Evolutionary conservation across 2,888 invertebrate genomes (phyloP), one percentile per base, ranked within the genome.

Genomic region (Euzetes globulus): DNA sequence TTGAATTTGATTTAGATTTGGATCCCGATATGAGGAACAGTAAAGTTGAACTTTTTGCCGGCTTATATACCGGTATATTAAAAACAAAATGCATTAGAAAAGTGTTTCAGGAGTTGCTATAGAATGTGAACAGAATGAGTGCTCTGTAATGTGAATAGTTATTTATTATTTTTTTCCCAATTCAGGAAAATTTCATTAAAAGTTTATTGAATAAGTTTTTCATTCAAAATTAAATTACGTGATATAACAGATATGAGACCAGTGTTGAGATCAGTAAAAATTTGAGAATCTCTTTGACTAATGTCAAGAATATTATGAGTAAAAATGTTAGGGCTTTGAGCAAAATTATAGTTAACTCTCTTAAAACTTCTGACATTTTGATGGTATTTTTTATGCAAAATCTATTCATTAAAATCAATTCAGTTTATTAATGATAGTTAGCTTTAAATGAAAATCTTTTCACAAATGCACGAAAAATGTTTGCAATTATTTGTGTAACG

Each of bases 161-260:
- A 60, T 74, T 15, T 71, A 71, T 74, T 17, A 71, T 45, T 15
- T 71, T 9, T 74, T 74, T 71, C n/a, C 50, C 71, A 33, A 41
- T 74, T 22, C 41, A 58, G 15, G 47, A 72, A 22, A 63, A 45
- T 33, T 37, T 37, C 25, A 55, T 71, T 52, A 11, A 52, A 41
- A 41, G 11, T 41, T 41, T 41, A 41, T 41, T 41, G 41, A 41
- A 41, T 41, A 41, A 41, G 13, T 33, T 41, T 41, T 41, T 41
- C 41, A 41, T 41, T 41, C 6, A 41, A 41, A 41, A 41, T 41
- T 7, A 41, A 41, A 41, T 41, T 41, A 41, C 41, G 41, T 41
- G 41, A 41, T 41, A 41, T 41, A 41, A 41, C 41, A 41, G 41
- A 41, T 41, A 41, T 41, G 11, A 41, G 41, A 41, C 41, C 41